These are phyloP conservation scores for Esox masquinongy DNA, from an alignment of 2,797 vertebrate species.

Conservation along the genomic window DNA sequence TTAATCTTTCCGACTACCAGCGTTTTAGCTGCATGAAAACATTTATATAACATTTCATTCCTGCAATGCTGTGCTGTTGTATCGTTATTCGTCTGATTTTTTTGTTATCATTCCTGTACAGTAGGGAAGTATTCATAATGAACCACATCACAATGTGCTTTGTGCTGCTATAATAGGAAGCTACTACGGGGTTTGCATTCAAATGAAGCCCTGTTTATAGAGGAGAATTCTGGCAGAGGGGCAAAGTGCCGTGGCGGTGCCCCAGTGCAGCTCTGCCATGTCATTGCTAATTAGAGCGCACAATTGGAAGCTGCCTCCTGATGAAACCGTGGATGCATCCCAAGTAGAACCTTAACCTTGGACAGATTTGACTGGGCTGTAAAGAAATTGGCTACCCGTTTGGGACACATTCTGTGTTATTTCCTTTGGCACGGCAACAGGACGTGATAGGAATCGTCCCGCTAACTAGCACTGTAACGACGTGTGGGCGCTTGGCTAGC, in stretches of 20 bases:
- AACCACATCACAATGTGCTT: conserved; percentile 1
- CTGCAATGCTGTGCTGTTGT: neutral
- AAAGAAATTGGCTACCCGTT: neutral
- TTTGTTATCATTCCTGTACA: neutral
- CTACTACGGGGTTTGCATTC: neutral
- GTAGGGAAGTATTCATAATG: neutral
- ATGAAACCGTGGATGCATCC: neutral
- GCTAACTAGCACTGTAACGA: neutral
- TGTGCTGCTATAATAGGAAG: conserved; percentile 7
- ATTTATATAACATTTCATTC: neutral
- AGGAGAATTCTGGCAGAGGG: neutral
- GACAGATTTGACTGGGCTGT: neutral
- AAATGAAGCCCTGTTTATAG: neutral
- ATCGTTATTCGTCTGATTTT: too few relatives aligned
- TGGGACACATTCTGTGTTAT: neutral
- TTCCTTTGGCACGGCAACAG: neutral
- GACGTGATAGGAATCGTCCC: neutral
- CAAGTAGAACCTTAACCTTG: neutral
- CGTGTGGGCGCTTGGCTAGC: neutral
- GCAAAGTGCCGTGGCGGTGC: neutral
- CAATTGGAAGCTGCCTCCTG: conserved; percentile 1
- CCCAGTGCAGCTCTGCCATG: neutral
- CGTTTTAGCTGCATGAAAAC: neutral
- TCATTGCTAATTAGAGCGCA: conserved; percentile 9
- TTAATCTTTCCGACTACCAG: neutral